phyloP scores from a whole-genome alignment of 2,888 invertebrate species.

The Proisotoma minuta region DNA sequence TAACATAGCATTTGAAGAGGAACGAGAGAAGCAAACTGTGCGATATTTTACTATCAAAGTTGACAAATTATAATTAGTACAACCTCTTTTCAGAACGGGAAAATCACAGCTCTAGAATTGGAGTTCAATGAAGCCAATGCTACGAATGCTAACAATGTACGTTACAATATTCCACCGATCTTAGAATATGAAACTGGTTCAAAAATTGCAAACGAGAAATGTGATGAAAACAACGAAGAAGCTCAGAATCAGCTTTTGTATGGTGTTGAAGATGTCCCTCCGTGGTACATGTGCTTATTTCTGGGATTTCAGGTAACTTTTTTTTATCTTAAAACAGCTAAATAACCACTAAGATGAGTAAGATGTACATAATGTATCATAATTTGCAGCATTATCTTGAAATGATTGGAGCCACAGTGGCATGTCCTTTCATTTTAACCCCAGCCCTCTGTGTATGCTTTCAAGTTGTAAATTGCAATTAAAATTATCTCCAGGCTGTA shows the following conservation, averaged over 20 bases:
- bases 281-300: slow-evolving; percentile 78
- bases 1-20: background rate
- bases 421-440: slow-evolving; percentile 74
- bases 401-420: slow-evolving; percentile 79
- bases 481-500: slow-evolving; percentile 58
- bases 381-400: slow-evolving; percentile 67
- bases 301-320: slow-evolving; percentile 56
- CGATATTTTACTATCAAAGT: no score
- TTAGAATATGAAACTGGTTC: no score
- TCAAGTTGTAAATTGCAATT: no score
- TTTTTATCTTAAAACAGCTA: background rate
- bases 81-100: no score
- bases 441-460: slow-evolving; percentile 76
- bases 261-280: slow-evolving; percentile 72
- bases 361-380: background rate
- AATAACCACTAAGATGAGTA: no score
- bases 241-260: slow-evolving; percentile 52
- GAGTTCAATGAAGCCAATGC: no score
- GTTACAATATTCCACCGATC: no score
- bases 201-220: no score
- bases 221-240: no score
- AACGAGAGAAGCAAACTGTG: background rate
- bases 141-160: no score
- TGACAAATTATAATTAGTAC: no score
- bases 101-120: no score